phyloP scores from a whole-genome alignment of 2,797 vertebrate genomes.

The Neosilurus hyrtlii region DNA sequence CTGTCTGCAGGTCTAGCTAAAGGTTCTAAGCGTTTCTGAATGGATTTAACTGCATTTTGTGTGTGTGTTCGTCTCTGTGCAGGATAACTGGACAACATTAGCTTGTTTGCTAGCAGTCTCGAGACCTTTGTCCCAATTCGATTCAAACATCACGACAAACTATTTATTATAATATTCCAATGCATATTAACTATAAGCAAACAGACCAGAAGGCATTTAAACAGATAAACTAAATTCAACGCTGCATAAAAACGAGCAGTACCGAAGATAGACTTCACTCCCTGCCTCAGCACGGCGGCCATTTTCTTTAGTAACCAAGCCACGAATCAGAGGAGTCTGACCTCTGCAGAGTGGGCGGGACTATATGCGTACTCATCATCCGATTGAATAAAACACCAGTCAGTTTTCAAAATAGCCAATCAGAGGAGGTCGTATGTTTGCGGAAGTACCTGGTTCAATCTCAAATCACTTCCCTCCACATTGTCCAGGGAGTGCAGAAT shows the following conservation, averaged over 20 bases:
- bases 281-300: conserved; percentile 33
- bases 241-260: background rate
- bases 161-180: background rate
- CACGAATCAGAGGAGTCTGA: fast-evolving
- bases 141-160: background rate
- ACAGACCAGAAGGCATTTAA: background rate
- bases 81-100: background rate
- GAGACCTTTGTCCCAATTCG: background rate
- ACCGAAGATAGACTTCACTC: background rate
- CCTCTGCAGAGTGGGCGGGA: background rate
- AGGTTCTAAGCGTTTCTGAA: too few relatives aligned
- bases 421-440: background rate
- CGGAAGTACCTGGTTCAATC: background rate
- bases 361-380: background rate
- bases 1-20: background rate
- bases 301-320: conserved; percentile 18
- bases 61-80: too few relatives aligned
- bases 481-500: too few relatives aligned
- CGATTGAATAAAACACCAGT: background rate
- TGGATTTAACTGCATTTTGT: too few relatives aligned
- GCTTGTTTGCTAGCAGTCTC: background rate
- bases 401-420: conserved; percentile 25
- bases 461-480: background rate
- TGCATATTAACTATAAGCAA: background rate
- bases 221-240: background rate